Conservation (phyloP, 2,888 invertebrate species). For the Spatulosminthurus flaviceps region DNA sequence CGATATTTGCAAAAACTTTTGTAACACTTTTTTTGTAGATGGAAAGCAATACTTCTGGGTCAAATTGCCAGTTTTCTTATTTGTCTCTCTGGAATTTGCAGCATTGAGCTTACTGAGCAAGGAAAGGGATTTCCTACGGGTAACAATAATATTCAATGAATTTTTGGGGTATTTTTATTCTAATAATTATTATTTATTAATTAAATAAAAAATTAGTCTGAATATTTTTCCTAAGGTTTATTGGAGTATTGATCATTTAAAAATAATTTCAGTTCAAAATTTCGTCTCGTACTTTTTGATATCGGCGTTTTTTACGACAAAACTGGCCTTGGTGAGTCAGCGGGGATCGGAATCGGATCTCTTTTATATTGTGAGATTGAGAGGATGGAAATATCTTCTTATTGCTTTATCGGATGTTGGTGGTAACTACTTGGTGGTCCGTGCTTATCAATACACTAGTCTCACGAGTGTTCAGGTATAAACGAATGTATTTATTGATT, state of each 20-base stretch:
- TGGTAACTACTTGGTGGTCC: slow-evolving; percentile 82
- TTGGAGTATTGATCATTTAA: too few species aligned
- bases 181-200: too few species aligned
- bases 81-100: slow-evolving; percentile 80
- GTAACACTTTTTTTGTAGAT: slow-evolving; percentile 4
- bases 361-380: slow-evolving; percentile 73
- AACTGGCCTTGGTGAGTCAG: slow-evolving; percentile 76
- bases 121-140: slow-evolving; percentile 79
- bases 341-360: slow-evolving; percentile 72
- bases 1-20: not conserved
- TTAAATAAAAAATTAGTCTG: not conserved
- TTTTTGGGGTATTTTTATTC: too few species aligned
- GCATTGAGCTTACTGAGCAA: slow-evolving; percentile 75
- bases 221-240: not conserved
- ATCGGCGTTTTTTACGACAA: slow-evolving; percentile 79
- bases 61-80: slow-evolving; percentile 80
- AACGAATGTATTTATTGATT: too few species aligned
- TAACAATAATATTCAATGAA: slow-evolving; percentile 63
- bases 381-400: slow-evolving; percentile 81
- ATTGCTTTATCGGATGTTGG: slow-evolving; percentile 85
- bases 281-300: slow-evolving; percentile 81
- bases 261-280: slow-evolving; percentile 73
- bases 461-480: slow-evolving; percentile 77
- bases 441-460: slow-evolving; percentile 80
- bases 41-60: slow-evolving; percentile 72